Evolutionary conservation across 2,888 invertebrate genomes (phyloP).

Genomic region (Erebia epiphron): DNA sequence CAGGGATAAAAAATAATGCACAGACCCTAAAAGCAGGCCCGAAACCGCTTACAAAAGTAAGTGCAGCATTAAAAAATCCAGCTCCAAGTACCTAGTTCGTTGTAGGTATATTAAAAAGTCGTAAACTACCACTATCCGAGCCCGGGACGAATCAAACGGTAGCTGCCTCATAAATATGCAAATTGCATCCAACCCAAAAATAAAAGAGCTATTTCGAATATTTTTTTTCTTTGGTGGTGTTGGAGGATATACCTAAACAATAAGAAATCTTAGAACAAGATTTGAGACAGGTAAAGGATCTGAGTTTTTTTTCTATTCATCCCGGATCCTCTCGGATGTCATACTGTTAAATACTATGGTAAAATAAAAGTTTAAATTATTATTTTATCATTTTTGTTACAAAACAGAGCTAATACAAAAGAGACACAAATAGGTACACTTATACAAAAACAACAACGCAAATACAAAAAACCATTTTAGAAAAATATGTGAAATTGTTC

Average conservation of each 20-base stretch:
- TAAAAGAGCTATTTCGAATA: conserved; percentile 15
- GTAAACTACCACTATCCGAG: conserved; percentile 39
- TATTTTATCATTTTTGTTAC: too few species aligned
- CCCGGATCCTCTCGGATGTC: too few species aligned
- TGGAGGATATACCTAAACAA: background rate
- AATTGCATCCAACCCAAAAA: conserved; percentile 35
- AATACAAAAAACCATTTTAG: too few species aligned
- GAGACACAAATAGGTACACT: too few species aligned
- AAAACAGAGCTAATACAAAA: too few species aligned
- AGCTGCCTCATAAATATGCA: conserved; percentile 44
- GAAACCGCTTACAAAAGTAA: background rate
- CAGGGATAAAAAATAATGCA: background rate
- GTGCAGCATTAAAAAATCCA: conserved; percentile 2
- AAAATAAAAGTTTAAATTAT: too few species aligned
- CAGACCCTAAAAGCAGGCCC: background rate
- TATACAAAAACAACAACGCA: too few species aligned
- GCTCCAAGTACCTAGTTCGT: background rate
- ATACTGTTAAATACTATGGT: too few species aligned
- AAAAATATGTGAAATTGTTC: too few species aligned
- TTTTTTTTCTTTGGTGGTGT: background rate
- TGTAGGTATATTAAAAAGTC: conserved; percentile 38
- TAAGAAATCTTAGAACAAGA: too few species aligned
- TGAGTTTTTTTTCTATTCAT: too few species aligned
- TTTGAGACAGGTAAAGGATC: too few species aligned
- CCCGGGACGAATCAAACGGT: conserved; percentile 43